Base-by-base conservation (phyloP, 2,113 vertebrate species). In the Erythrolamprus reginae region DNA sequence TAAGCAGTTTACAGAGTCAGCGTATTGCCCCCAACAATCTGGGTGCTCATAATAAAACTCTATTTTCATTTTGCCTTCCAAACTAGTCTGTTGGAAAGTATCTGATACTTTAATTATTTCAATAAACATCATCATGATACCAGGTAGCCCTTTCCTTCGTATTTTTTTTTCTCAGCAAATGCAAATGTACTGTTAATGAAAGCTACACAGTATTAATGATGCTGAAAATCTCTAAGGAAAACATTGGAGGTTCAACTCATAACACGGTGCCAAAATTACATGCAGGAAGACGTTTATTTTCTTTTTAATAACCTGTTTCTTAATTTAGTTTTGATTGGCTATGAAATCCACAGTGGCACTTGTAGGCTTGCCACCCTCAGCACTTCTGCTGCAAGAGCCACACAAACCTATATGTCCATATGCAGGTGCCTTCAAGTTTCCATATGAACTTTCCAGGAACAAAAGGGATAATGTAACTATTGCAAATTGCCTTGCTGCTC, bases 311-410 rank as follows among this genome's bases (percentile, higher is more conserved):
- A 97, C 96, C 96, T 94, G 96, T 97, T 98, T 97, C 97, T 97
- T 98, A 97, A 98, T 98, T 98, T 97, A 97, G 96, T 96, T 97
- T 97, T 97, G 97, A 98, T 97, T 98, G 97, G 97, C 94, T 96
- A 95, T 96, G 96, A 98, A 98, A 97, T 97, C 96, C 96, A 94
- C 82, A 95, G 94, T 89, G 92, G 96, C 95, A 97, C 96, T 97
- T 96, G 93, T 94, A 96, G 96, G 96, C 95, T 98, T 96, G 93
- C 94, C 86, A 82, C 92, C 97, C 96, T 98, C 97, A 98, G 98
- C 98, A 97, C 95, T 97, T 97, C 96, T 95, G 96, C 89, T 93
- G 95, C 95, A 92, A 95, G 96, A 97, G 97, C 92, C 92, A 94
- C 93, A 95, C 89, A 95, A 96, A 94, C 8, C 90, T 93, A 91